Evolutionary conservation across 1,140 invertebrate genomes (phyloP), one percentile per base, ranked within the genome.

Genomic region (Goniozus legneri): DNA sequence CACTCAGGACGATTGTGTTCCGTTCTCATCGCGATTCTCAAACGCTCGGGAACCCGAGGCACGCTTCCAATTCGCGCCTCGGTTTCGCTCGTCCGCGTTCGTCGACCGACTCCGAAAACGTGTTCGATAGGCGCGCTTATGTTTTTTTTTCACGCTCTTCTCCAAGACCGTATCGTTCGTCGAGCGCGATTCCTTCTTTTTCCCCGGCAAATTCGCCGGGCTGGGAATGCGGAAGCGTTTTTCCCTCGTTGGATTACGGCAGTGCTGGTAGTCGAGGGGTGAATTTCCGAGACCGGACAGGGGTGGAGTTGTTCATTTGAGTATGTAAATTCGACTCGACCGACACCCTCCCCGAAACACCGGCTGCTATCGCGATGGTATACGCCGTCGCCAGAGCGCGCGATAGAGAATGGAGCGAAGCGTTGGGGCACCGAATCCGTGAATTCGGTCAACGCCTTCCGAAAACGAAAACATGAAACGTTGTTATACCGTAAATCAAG

Each of bases 401-500:
- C n/a, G n/a, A n/a, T n/a, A n/a, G n/a, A n/a, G n/a, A n/a, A n/a
- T n/a, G n/a, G n/a, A n/a, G n/a, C 49, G 49, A 52, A 48, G 33
- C 35, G 48, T 51, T 46, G 47, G 49, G 50, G 51, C 54, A 52
- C 44, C 34, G 35, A 41, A 39, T 56, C 54, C 49, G 4, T 27
- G 24, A 27, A 27, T 27, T 27, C 10, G 24, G 4, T 27, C 24
- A 10, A 27, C 24, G 24, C 24, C 50, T 47, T 16, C 44, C 54
- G 52, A 56, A 27, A 27, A 27, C 24, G 24, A 27, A n/a, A 27
- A 4, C 24, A 27, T 27, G 24, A 4, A 27, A 6, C 24, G 24
- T 27, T 10, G 4, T 56, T 52, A 52, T 47, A 44, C 47, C 44
- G 47, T 56, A 56, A 56, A 56, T 56, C 49, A 50, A 47, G 39